Evolutionary conservation across 2,888 invertebrate species (phyloP).

Genomic region (Diogma glabrata): DNA sequence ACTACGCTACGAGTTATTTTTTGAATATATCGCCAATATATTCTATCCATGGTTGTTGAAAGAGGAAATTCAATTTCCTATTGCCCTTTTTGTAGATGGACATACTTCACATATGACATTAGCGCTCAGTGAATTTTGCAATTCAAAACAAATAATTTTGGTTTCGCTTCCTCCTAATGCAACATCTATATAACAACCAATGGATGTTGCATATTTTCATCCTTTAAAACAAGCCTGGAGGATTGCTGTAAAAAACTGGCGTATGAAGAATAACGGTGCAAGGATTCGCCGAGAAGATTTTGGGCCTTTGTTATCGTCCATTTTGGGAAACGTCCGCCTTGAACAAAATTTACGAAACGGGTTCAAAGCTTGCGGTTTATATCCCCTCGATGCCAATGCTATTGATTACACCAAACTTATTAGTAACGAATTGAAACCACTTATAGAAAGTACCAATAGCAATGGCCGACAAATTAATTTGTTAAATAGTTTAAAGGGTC

Average conservation of each 20-base stretch:
- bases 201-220: slow-evolving; percentile 30
- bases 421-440: neutral
- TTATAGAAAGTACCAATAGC: neutral
- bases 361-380: neutral
- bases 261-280: slow-evolving; percentile 14
- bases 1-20: slow-evolving; percentile 23
- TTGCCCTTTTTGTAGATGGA: slow-evolving; percentile 33
- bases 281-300: neutral
- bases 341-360: neutral
- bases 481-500: neutral
- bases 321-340: too few relatives aligned
- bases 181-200: slow-evolving; percentile 28
- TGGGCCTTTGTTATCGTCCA: too few relatives aligned
- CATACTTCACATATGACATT: slow-evolving; percentile 16
- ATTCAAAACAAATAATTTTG: slow-evolving; percentile 20
- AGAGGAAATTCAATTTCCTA: slow-evolving; percentile 26
- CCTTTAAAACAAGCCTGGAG: slow-evolving; percentile 27
- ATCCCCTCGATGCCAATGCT: neutral
- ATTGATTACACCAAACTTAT: neutral
- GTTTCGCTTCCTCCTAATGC: slow-evolving; percentile 16
- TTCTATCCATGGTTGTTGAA: slow-evolving; percentile 29
- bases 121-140: slow-evolving; percentile 30
- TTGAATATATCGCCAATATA: slow-evolving; percentile 30
- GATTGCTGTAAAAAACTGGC: slow-evolving; percentile 21
- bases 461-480: neutral